These are phyloP conservation scores for Hassar affinis DNA, from an alignment of 2,113 vertebrate genomes.

Conservation along the genomic window DNA sequence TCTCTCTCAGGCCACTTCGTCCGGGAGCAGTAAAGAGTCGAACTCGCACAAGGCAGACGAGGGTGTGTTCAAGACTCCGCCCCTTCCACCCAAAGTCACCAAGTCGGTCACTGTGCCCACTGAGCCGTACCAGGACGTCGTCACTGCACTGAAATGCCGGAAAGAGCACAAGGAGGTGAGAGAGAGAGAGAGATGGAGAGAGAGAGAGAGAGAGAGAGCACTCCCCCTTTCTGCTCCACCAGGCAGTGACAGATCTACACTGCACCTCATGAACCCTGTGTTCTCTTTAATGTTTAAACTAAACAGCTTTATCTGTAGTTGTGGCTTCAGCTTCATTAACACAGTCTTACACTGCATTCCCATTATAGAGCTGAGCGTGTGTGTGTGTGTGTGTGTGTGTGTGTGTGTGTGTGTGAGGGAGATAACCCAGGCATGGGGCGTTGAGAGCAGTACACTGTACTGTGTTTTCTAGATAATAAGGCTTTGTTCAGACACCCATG, in stretches of 20 bases:
- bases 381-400: not conserved
- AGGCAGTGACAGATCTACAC: not conserved
- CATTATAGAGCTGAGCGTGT: not conserved
- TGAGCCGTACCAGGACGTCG: conserved; percentile 93
- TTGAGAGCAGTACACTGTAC: not conserved
- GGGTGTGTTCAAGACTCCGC: conserved; percentile 92
- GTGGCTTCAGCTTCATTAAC: not conserved
- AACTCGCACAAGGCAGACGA: conserved; percentile 84
- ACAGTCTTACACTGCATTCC: not conserved
- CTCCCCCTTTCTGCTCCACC: not conserved
- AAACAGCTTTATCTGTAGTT: not conserved
- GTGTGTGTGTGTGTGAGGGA: not conserved
- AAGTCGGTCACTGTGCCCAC: conserved; percentile 92
- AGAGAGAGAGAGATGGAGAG: no score
- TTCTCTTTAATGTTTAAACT: not conserved
- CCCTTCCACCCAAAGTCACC: conserved; percentile 93
- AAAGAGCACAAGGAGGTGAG: conserved; percentile 99
- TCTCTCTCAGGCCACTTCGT: conserved; percentile 74
- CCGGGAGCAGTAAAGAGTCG: conserved; percentile 79
- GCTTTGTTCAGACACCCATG: not conserved
- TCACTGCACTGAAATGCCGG: conserved; percentile 94
- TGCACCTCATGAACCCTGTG: not conserved
- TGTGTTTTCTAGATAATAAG: not conserved
- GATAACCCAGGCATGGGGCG: not conserved
- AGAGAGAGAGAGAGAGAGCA: no score